Evolutionary conservation across 2,113 vertebrate species (phyloP), one percentile per base, ranked within the genome.

Genomic region (Lynx canadensis): DNA sequence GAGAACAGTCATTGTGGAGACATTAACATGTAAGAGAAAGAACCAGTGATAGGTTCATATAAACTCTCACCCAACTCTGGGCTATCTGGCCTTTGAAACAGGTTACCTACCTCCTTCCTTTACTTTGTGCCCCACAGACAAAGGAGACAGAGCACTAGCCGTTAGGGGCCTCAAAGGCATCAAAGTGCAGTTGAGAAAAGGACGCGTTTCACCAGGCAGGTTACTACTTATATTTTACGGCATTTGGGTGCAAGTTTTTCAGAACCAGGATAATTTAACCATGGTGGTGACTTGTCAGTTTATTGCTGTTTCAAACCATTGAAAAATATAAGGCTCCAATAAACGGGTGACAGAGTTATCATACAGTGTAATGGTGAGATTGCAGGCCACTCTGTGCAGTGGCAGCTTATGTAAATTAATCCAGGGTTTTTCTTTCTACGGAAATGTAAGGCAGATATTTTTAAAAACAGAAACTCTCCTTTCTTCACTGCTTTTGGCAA

Each of bases 401-500:
- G 57, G 81, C 73, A 95, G n/a, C 13, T 91, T 94, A 97, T 94
- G 38, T 89, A 94, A 94, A 98, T 91, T 90, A 96, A 84, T 91
- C 38, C 38, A 36, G 27, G 8, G 10, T 48, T 95, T 95, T 89
- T 81, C 65, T 81, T 87, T 60, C 68, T 73, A 68, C n/a, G 88
- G 69, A 97, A 94, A 80, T 95, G 84, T 97, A 94, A 96, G 63
- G 76, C 10, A 23, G n/a, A 68, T 38, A 79, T 97, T 97, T 97
- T 96, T 81, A 23, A 93, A 95, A 97, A 95, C 84, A 97, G 87
- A 96, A 97, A 94, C 84, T 83, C 94, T 57, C 52, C 80, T 21
- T 96, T 97, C 85, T 80, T 95, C 18, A 50, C 41, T 71, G 80
- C 80, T 60, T 97, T 95, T 97, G 97, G 92, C 66, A 96, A 96